Evolutionary conservation across 2,113 vertebrate genomes (phyloP), one percentile per base, ranked within the genome.

Genomic region (Numenius arquata): DNA sequence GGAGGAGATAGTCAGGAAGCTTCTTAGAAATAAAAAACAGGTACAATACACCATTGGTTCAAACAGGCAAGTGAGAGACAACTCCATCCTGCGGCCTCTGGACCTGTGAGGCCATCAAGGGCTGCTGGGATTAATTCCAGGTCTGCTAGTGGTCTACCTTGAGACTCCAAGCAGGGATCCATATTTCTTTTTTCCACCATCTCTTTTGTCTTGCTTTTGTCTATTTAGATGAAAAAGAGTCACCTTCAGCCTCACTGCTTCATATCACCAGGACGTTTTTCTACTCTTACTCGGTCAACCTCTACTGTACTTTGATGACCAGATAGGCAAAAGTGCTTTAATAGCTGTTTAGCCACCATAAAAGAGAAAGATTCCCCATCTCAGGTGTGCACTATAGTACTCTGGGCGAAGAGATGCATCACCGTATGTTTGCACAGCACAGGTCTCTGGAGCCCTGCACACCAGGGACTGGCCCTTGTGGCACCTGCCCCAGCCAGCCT

Each of bases 401-500:
- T 29, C 41, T 48, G 27, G 36, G 53, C 38, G 12, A 76, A 63
- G 22, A 32, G n/a, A 3, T 36, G 11, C 25, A 25, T 5, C 58
- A 40, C 45, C 36, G 7, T 19, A 16, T 38, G 19, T 52, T 59
- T 72, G 56, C 40, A 22, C 6, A 53, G 26, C 45, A 29, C 36
- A 11, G 15, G 26, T 41, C 65, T 47, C 40, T 3, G 1, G 30
- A n/a, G 13, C 20, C 29, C 25, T 7, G 6, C 15, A 4, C 2
- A 3, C 12, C 70, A 34, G 59, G 29, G 41, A 27, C 63, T 32
- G 32, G 20, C 9, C n/a, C 16, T 9, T 34, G 40, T 74, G 79
- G 12, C 34, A 25, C 50, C 15, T 2, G 0, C 19, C 56, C 41
- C 78, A 47, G 62, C 0, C 1, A 70, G 8, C 53, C 29, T 6